Evolutionary conservation across 2,888 invertebrate species (phyloP), one percentile per base, ranked within the genome.

Genomic region (Microplitis deprimator): DNA sequence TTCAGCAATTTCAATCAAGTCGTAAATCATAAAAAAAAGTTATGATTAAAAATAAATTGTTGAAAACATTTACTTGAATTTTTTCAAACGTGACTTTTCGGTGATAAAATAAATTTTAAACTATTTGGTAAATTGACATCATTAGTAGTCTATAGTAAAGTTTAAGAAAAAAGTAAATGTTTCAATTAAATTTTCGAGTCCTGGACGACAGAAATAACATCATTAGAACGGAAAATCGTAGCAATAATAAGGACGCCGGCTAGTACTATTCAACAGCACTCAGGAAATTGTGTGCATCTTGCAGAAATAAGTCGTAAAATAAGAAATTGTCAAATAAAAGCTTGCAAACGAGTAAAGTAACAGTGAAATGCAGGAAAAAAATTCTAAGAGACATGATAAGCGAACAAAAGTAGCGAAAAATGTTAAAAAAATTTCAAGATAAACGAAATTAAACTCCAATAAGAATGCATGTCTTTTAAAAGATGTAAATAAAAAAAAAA

Each of bases 231-330:
- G 71, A 76, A 50, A 72, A 40, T 77, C 64, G 39, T 50, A 20
- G 70, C 20, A 69, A 77, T 65, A 73, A 77, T 77, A 64, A 68
- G 61, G 59, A 41, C 50, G 73, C 59, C 38, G 50, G 10, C 4
- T 50, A 13, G 50, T 13, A 50, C 62, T 38, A 74, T 74, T 77
- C 70, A 16, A 74, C 39, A 20, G 73, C 64, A 73, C 73, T 77
- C 68, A 13, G 62, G 60, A 73, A 77, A 77, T 77, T 77, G 73
- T 70, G 70, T 70, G 69, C 77, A 74, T 20, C 60, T 59, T 20
- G 6, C 64, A 69, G 50, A 64, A 69, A 39, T 73, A 39, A 73
- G 69, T 50, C 73, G 60, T 70, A 73, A 73, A 77, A 77, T 73
- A 70, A 60, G 70, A 50, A 73, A 69, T 70, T 70, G 73, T 60